Evolutionary conservation across 2,888 invertebrate species (phyloP), one percentile per base, ranked within the genome.

Genomic region (Drepanosiphum platanoidis): DNA sequence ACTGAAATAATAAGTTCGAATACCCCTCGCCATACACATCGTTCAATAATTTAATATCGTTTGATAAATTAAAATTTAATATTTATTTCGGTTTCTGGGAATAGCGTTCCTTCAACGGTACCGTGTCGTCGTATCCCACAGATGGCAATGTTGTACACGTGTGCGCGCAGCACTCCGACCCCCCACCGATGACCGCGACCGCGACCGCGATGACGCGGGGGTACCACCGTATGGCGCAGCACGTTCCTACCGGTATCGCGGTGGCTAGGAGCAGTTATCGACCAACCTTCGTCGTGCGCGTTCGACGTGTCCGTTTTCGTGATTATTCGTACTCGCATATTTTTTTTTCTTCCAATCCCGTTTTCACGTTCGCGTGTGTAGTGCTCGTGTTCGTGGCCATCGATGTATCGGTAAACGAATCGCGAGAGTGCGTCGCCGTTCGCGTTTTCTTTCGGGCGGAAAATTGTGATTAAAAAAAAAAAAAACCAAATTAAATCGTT

Each of bases 221-320:
- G 42, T 22, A 66, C 9, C 39, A 7, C 42, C 5, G 15, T n/a
- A 68, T 46, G n/a, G 61, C n/a, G n/a, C 61, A n/a, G 79, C 66
- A 46, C 39, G 81, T 72, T 58, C 71, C 36, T 22, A 71, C n/a
- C 82, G 72, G n/a, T 46, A 46, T 42, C 27, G 46, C 42, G 68
- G 11, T 30, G 11, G 61, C 71, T 30, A 34, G 18, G 39, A 36
- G 58, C 74, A 72, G 72, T 32, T 83, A 75, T 83, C 83, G 83
- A 83, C 83, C 66, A 75, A 83, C 83, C 83, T 83, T 74, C 83
- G 74, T 18, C 66, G 83, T 2, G 30, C 9, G 52, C 7, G 78
- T 7, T 22, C 18, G 30, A 2, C n/a, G 22, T 34, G 3, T n/a
- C 0, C 32, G 13, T 1, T 46, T 8, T 0, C 46, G 27, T n/a